Percentiles rank a stretch among this genome's conserved stretches.
phyloP scores from a whole-genome alignment of 2,888 invertebrate species.

The Pemphredon lugubris region DNA sequence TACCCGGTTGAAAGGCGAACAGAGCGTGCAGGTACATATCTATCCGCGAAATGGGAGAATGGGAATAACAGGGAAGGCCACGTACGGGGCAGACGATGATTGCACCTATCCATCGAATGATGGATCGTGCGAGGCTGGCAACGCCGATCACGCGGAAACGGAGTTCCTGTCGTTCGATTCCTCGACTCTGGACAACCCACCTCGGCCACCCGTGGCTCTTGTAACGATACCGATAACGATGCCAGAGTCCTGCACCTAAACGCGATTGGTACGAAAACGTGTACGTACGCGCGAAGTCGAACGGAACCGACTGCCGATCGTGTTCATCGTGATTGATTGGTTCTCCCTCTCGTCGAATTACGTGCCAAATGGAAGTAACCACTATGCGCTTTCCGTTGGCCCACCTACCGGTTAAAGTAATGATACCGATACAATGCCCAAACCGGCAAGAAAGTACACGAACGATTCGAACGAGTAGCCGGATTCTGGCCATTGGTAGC shows the following conservation, averaged over 20 bases:
- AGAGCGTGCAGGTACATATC: conserved; percentile 34
- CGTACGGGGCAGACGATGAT: conserved; percentile 52
- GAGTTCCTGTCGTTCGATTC: conserved; percentile 56
- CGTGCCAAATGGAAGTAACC: conserved; percentile 50
- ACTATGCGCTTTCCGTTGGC: conserved; percentile 41
- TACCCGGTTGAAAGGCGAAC: conserved; percentile 20
- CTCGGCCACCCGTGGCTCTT: conserved; percentile 65
- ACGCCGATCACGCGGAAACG: conserved; percentile 58
- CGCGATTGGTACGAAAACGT: conserved; percentile 31
- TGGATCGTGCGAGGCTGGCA: conserved; percentile 59
- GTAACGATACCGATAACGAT: conserved; percentile 70
- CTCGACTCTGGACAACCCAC: conserved; percentile 51
- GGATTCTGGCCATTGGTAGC: too few species aligned
- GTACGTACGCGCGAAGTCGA: conserved; percentile 4
- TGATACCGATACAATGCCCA: conserved; percentile 58
- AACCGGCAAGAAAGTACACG: conserved; percentile 39
- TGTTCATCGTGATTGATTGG: conserved; percentile 62
- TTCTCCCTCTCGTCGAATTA: conserved; percentile 49
- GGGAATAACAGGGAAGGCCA: conserved; percentile 22
- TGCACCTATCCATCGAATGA: conserved; percentile 64
- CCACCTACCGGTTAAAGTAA: conserved; percentile 63
- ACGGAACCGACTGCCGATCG: conserved; percentile 62
- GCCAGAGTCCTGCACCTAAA: conserved; percentile 46
- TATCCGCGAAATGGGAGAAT: conserved; percentile 1
- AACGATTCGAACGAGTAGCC: too few species aligned